Conservation (phyloP, 2,888 invertebrate species). For the Synanthedon andrenaeformis region DNA sequence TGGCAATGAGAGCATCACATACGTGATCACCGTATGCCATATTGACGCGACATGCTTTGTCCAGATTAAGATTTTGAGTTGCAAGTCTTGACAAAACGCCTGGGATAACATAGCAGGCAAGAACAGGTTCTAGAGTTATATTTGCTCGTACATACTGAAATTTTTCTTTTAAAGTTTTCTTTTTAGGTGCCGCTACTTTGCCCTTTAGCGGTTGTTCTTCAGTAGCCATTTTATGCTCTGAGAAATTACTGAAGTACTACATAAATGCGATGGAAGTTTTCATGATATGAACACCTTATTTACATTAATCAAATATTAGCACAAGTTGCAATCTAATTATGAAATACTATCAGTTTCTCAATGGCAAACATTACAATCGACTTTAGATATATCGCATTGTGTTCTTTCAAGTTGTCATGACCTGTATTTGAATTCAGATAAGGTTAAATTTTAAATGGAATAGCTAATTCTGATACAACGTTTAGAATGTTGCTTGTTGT, state of each 20-base stretch:
- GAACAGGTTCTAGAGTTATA: conserved; percentile 75
- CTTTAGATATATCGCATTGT: background rate
- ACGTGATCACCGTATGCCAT: conserved; percentile 75
- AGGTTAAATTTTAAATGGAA: no score
- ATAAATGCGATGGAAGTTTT: background rate
- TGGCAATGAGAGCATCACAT: conserved; percentile 78
- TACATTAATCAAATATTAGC: conserved; percentile 9
- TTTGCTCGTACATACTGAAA: conserved; percentile 60
- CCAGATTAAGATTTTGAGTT: conserved; percentile 85
- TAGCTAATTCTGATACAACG: background rate
- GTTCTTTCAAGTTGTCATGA: no score
- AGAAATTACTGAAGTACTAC: conserved; percentile 1
- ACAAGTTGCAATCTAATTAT: conserved; percentile 7
- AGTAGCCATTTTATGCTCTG: background rate
- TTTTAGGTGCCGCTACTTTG: conserved; percentile 15
- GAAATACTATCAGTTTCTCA: conserved; percentile 7
- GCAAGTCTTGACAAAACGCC: conserved; percentile 77
- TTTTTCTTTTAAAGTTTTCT: conserved; percentile 49
- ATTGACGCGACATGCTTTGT: conserved; percentile 87
- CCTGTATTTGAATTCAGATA: no score
- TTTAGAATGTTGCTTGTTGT: background rate
- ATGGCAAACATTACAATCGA: background rate
- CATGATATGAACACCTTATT: conserved; percentile 2
- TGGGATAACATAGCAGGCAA: conserved; percentile 74
- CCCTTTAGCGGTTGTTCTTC: background rate